Evolutionary conservation across 2,888 invertebrate species (phyloP), one percentile per base, ranked within the genome.

Genomic region (Eristalinus aeneus): DNA sequence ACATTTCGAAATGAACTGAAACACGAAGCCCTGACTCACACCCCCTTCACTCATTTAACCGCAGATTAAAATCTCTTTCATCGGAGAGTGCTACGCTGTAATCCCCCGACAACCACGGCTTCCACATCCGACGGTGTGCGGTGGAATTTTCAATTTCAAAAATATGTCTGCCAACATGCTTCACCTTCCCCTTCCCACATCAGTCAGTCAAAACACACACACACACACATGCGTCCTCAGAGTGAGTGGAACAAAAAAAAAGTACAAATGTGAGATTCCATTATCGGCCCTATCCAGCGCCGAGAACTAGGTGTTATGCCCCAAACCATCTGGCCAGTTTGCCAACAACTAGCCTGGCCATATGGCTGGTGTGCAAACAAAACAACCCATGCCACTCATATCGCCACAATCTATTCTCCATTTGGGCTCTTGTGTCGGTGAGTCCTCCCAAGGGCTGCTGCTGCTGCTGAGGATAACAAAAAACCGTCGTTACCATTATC

Each of bases 81-180:
- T 46, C 46, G 16, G 16, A 46, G 16, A 16, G 46, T 16, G 10
- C 34, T 6, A 6, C 34, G 6, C 46, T 46, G 46, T 46, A 46
- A 46, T 46, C 46, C 46, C 16, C 1, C 46, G 16, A 8, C 46
- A n/a, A 16, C 46, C 46, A 46, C 46, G 16, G 46, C 46, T n/a
- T 46, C 46, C 46, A 46, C 16, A 16, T 73, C 58, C 77, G 69
- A 63, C 78, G 46, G 46, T 63, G 56, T 85, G 79, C 72, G 75
- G 75, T 76, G 76, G 84, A 79, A 80, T 85, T 84, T 85, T 85
- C 84, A 85, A 85, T 85, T 85, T 80, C 61, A 46, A 80, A 79
- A 80, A 85, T 85, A 85, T 85, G 79, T 76, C 80, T 85, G 84
- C 84, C 84, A 76, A 68, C 84, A 73, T 63, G 67, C 54, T 69